Percentiles rank a stretch among this genome's conserved stretches.
phyloP scores from a whole-genome alignment of 2,113 vertebrate genomes.

The Gila orcuttii region DNA sequence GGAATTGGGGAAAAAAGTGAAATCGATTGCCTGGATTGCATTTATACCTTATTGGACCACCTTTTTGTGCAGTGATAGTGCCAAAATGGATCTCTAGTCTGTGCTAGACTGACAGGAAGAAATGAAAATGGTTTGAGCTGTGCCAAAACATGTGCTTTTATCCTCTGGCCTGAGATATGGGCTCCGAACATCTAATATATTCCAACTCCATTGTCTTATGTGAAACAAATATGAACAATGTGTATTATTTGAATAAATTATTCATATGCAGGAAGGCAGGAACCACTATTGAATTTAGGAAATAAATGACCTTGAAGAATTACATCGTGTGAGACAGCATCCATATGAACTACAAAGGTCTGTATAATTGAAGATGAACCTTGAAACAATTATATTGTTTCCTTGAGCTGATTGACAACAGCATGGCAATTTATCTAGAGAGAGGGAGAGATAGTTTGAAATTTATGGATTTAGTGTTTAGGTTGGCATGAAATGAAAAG shows the following conservation, averaged over 20 bases:
- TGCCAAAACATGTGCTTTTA: slow-evolving; percentile 53
- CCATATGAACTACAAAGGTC: background rate
- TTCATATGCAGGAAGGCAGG: background rate
- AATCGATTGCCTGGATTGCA: slow-evolving; percentile 86
- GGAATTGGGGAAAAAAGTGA: slow-evolving; percentile 85
- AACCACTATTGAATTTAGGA: background rate
- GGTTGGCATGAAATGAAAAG: background rate
- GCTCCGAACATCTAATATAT: background rate
- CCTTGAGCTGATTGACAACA: background rate
- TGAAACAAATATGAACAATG: background rate
- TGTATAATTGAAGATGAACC: background rate
- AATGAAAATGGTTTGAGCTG: slow-evolving; percentile 41
- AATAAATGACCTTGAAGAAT: background rate
- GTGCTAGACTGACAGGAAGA: slow-evolving; percentile 72
- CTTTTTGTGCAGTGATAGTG: slow-evolving; percentile 71
- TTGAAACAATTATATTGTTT: background rate
- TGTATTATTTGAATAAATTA: background rate
- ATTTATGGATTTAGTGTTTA: background rate
- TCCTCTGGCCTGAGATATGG: background rate
- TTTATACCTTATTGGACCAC: slow-evolving; percentile 85
- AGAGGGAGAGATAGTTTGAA: too few species aligned
- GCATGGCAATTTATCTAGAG: background rate
- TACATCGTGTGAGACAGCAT: background rate
- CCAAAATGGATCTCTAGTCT: slow-evolving; percentile 73
- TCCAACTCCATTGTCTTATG: background rate